These are phyloP conservation scores for Orthosia gracilis DNA, from an alignment of 2,888 invertebrate genomes.

Conservation along the genomic window DNA sequence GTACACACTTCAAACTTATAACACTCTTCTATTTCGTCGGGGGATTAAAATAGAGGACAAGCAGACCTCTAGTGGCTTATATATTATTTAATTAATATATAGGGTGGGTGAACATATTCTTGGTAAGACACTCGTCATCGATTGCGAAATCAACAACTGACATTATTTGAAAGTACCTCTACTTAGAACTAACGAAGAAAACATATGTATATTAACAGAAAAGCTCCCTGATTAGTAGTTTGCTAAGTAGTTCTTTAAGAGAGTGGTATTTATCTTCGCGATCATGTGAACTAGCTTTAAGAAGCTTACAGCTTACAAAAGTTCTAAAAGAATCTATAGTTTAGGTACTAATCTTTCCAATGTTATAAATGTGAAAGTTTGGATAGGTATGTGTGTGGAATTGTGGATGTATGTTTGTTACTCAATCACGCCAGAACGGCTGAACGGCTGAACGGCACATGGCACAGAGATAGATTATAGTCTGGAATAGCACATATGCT, in stretches of 20 bases:
- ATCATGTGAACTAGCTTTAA: conserved; percentile 3
- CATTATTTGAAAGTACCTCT: conserved; percentile 15
- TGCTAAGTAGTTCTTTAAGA: conserved; percentile 19
- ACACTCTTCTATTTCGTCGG: no score
- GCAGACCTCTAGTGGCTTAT: conserved; percentile 12
- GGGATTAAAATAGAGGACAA: neutral
- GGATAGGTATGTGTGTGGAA: no score
- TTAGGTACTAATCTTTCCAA: no score
- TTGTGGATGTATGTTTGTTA: no score
- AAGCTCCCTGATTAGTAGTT: conserved; percentile 28
- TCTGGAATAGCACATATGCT: no score
- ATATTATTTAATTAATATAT: conserved; percentile 30
- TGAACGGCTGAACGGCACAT: no score
- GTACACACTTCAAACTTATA: no score
- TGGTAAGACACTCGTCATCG: conserved; percentile 4
- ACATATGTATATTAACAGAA: conserved; percentile 27
- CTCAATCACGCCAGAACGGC: no score
- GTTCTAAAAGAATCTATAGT: neutral
- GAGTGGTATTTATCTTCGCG: neutral
- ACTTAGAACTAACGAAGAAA: conserved; percentile 25
- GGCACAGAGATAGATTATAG: no score
- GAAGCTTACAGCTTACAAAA: neutral
- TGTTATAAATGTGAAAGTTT: no score
- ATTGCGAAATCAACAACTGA: conserved; percentile 16
- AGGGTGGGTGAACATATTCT: conserved; percentile 15